These are phyloP conservation scores for Neocrepidodera transversa DNA, from an alignment of 2,888 invertebrate genomes.

Conservation along the genomic window DNA sequence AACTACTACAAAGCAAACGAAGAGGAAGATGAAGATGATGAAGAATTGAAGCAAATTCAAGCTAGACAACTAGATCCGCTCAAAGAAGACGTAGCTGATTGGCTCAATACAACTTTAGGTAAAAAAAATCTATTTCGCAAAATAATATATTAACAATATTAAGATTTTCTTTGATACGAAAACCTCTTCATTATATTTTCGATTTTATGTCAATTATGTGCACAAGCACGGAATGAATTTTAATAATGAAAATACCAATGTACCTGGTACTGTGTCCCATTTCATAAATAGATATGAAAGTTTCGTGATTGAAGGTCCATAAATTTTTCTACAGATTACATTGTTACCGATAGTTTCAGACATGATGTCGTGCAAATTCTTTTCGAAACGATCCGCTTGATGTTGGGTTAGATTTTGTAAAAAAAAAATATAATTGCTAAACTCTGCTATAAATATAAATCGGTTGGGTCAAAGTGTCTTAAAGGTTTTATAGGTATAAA, in stretches of 20 bases:
- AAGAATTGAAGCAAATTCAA: slow-evolving; percentile 77
- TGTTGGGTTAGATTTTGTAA: too few relatives aligned
- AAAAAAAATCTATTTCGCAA: too few relatives aligned
- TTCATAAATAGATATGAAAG: slow-evolving; percentile 31
- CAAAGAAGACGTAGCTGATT: slow-evolving; percentile 87
- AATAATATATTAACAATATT: slow-evolving; percentile 42
- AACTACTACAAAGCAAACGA: slow-evolving; percentile 54
- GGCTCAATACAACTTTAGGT: slow-evolving; percentile 88
- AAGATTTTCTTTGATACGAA: background rate
- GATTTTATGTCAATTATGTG: slow-evolving; percentile 24
- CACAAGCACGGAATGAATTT: slow-evolving; percentile 20
- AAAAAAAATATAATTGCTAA: too few relatives aligned
- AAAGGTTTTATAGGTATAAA: too few relatives aligned
- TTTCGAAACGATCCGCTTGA: too few relatives aligned
- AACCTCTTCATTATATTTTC: slow-evolving; percentile 12
- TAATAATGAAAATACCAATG: slow-evolving; percentile 19
- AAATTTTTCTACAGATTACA: slow-evolving; percentile 18
- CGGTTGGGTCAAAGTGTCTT: too few relatives aligned
- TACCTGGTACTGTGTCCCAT: slow-evolving; percentile 35
- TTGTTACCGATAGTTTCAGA: slow-evolving; percentile 17
- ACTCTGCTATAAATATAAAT: too few relatives aligned
- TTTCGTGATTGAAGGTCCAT: slow-evolving; percentile 29
- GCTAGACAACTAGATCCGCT: slow-evolving; percentile 81
- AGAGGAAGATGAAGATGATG: slow-evolving; percentile 66
- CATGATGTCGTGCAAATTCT: slow-evolving; percentile 19